Percentiles rank a stretch among this genome's conserved stretches.
phyloP scores from a whole-genome alignment of 2,113 vertebrate species.

The Pteruthius melanotis region DNA sequence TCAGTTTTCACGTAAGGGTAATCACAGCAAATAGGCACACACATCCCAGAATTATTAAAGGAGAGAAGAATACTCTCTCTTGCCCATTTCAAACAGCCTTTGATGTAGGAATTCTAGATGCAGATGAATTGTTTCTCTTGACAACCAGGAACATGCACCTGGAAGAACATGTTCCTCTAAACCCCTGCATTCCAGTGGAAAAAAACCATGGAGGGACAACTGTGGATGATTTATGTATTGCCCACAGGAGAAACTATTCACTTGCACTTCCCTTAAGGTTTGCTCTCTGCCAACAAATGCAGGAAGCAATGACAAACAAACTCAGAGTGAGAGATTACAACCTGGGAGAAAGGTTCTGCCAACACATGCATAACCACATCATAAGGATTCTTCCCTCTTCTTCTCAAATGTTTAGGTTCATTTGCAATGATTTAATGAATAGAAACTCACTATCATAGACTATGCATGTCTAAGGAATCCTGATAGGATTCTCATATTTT shows the following conservation, averaged over 20 bases:
- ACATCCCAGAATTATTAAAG: neutral
- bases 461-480: neutral
- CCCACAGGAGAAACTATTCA: neutral
- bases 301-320: conserved; percentile 31
- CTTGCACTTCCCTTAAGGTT: neutral
- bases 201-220: neutral
- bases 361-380: neutral
- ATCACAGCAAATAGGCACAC: neutral
- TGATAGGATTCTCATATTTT: neutral
- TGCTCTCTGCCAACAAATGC: neutral
- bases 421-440: neutral
- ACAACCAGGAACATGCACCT: neutral
- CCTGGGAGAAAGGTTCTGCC: neutral
- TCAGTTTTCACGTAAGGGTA: neutral
- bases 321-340: conserved; percentile 3
- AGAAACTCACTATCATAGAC: neutral
- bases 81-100: neutral
- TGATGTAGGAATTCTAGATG: neutral
- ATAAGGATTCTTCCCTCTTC: neutral
- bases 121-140: neutral
- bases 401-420: neutral
- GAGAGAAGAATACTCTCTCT: neutral
- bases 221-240: neutral
- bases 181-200: neutral
- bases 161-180: neutral